These are phyloP conservation scores for Alligator sinensis DNA, from an alignment of 2,113 vertebrate genomes.

Conservation along the genomic window DNA sequence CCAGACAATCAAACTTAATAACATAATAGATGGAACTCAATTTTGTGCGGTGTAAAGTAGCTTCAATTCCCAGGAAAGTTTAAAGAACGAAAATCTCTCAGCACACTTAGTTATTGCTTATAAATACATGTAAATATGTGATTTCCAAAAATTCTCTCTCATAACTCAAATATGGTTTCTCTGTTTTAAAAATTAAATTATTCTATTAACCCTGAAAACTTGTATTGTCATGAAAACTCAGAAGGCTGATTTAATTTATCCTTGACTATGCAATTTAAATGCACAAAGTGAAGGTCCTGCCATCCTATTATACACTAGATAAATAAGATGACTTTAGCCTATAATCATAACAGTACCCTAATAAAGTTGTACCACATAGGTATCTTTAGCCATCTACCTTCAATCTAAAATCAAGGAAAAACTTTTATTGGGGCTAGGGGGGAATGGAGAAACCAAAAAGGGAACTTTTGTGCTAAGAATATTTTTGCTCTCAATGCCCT, in stretches of 20 bases:
- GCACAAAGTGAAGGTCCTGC: constrained; percentile 13
- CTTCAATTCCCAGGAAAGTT: background rate
- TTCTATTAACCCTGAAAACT: constrained; percentile 22
- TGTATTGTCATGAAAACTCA: background rate
- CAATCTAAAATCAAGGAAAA: background rate
- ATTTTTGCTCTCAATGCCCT: background rate
- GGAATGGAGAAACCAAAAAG: background rate
- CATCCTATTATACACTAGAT: background rate
- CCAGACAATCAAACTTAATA: background rate
- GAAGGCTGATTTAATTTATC: constrained; percentile 10
- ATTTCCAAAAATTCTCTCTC: background rate
- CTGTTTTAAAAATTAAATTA: constrained; percentile 31
- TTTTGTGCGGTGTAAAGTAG: background rate
- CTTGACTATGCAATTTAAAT: constrained; percentile 36
- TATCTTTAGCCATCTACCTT: constrained; percentile 25
- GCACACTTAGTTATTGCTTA: background rate
- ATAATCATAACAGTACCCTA: background rate
- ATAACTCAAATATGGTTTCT: constrained; percentile 12
- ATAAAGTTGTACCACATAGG: background rate
- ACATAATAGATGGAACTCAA: background rate
- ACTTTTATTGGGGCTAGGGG: no score
- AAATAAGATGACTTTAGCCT: constrained; percentile 13
- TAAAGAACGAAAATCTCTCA: constrained; percentile 4
- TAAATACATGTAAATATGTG: background rate
- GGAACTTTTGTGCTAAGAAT: background rate